Base-by-base conservation (phyloP, 2,888 invertebrate species). In the Lasius platythorax region DNA sequence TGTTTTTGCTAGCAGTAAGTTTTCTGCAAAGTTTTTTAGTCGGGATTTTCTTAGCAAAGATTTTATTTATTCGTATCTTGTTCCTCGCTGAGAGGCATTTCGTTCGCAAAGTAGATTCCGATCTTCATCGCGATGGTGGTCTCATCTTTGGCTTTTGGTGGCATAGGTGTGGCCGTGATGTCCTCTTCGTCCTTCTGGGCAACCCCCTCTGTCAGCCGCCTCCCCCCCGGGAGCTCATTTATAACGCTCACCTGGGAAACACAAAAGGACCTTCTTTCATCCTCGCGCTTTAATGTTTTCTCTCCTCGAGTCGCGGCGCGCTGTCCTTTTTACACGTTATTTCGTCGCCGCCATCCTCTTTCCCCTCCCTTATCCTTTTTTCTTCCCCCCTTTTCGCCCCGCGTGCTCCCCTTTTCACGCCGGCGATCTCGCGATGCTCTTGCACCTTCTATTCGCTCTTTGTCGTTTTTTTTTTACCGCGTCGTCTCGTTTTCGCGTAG, bases 161-260 rank as follows among this genome's bases (percentile, higher is more conserved):
- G 92, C 93, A 92, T 94, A 94, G 94, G 93, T 94, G 93, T 94
- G 93, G 94, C 93, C 92, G 91, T 50, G 68, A 81, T 78, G 61
- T 83, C 72, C 72, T 70, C 81, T 46, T 76, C 74, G 82, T 87
- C 84, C 85, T 74, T 84, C 85, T 83, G 66, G 72, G 75, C 82
- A 79, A 81, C 86, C 81, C 86, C 83, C 83, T 85, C 83, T 75
- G 76, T 73, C 88, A 85, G 85, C 87, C 85, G 82, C 85, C 88
- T 87, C 81, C 88, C 85, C 85, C 83, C 82, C 81, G 72, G 46
- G 87, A 90, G 91, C 93, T 94, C 94, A 94, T 94, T 94, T 94
- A 93, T 94, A 93, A 93, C 91, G 90, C 93, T 93, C 93, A 92
- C 92, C 93, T 93, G 93, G 92, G 92, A 92, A 92, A 92, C 93